These are phyloP conservation scores for Andricus grossulariae DNA, from an alignment of 1,140 invertebrate genomes.

Conservation along the genomic window DNA sequence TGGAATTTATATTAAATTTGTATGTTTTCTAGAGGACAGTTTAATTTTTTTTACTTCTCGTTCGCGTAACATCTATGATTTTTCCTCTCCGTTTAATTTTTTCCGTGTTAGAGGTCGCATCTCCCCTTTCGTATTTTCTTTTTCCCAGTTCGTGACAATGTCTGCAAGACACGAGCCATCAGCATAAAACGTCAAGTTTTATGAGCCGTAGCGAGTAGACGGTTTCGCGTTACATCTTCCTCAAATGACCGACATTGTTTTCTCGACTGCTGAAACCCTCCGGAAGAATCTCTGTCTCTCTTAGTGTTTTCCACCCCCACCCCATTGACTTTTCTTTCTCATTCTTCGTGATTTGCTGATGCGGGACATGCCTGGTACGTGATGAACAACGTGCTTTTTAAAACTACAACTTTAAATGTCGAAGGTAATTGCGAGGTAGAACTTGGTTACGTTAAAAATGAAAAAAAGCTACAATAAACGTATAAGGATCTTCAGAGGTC, in stretches of 20 bases:
- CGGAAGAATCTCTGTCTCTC: background rate
- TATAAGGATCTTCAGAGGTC: too few species aligned
- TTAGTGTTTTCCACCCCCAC: too few species aligned
- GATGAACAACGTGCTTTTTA: too few species aligned
- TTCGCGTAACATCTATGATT: background rate
- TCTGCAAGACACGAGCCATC: conserved; percentile 57
- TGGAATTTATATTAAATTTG: too few species aligned
- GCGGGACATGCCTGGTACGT: too few species aligned
- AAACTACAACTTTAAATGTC: too few species aligned
- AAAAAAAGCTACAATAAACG: too few species aligned
- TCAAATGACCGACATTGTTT: background rate
- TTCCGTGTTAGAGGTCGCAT: background rate
- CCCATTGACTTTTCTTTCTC: too few species aligned
- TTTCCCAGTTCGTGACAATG: conserved; percentile 53
- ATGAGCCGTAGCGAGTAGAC: conserved; percentile 65
- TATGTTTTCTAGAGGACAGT: too few species aligned
- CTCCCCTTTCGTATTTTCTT: conserved; percentile 33
- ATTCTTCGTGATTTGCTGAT: too few species aligned
- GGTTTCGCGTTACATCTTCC: conserved; percentile 63
- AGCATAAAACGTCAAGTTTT: conserved; percentile 67
- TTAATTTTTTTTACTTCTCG: background rate
- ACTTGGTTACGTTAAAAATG: too few species aligned
- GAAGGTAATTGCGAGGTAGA: too few species aligned
- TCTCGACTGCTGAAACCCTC: background rate
- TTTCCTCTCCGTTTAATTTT: background rate